Percentiles rank a stretch among this genome's conserved stretches.
Conservation (phyloP, 2,797 vertebrate genomes). For the Melanotaenia pygmaea region DNA sequence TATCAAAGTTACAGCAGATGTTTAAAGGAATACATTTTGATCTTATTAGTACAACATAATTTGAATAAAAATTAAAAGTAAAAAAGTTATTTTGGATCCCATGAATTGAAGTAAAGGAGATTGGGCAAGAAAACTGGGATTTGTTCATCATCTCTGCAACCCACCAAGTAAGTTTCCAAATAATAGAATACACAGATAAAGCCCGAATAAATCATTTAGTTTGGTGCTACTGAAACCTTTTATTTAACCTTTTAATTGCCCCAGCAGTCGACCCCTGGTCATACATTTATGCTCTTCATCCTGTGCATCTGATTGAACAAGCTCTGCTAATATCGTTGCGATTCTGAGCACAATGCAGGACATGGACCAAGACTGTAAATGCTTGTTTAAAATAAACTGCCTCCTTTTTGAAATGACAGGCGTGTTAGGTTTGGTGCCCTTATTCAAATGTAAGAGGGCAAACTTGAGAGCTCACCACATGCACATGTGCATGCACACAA, state of each 20-base stretch:
- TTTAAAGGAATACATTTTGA: no score
- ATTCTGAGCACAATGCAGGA: conserved; percentile 49
- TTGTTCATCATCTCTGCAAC: background rate
- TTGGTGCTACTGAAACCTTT: background rate
- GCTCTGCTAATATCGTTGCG: conserved; percentile 6
- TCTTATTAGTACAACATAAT: no score
- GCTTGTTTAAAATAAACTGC: conserved; percentile 66
- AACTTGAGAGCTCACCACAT: conserved; percentile 16
- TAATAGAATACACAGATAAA: no score
- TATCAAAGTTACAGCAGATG: no score
- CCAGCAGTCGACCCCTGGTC: background rate
- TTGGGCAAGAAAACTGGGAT: background rate
- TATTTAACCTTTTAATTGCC: background rate
- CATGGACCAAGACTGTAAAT: conserved; percentile 62
- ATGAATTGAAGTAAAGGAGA: background rate
- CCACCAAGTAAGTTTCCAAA: background rate
- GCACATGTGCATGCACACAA: conserved; percentile 15
- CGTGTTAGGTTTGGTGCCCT: conserved; percentile 66
- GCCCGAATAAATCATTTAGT: no score
- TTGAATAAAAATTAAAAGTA: no score
- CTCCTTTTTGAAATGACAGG: conserved; percentile 68
- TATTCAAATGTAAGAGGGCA: conserved; percentile 51
- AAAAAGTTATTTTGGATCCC: no score
- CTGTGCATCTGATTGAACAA: background rate
- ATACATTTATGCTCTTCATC: conserved; percentile 4